phyloP scores from a whole-genome alignment of 2,113 vertebrate genomes.

The Glaucidium brasilianum region DNA sequence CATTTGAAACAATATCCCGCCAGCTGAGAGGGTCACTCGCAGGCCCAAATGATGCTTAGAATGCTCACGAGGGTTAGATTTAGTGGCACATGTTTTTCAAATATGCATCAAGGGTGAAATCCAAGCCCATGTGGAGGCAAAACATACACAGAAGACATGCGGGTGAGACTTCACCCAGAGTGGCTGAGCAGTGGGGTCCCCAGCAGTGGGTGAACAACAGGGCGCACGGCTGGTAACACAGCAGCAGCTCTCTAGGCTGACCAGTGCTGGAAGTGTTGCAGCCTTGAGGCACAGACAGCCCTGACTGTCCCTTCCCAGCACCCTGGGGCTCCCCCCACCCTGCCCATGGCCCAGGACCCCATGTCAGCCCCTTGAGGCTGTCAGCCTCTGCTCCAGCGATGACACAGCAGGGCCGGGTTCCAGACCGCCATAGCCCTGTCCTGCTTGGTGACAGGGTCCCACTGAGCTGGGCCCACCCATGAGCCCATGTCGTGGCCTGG shows the following conservation, averaged over 20 bases:
- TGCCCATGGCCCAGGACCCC: background rate
- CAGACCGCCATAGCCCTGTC: background rate
- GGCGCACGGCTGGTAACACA: accelerated
- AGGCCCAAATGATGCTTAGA: background rate
- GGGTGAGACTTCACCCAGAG: background rate
- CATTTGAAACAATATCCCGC: background rate
- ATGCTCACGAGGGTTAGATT: background rate
- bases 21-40: background rate
- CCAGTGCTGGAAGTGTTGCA: too few species aligned
- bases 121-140: background rate
- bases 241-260: background rate
- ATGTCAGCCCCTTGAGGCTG: background rate
- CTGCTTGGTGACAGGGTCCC: background rate
- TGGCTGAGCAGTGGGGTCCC: accelerated
- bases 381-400: accelerated
- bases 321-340: accelerated
- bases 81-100: background rate
- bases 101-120: background rate
- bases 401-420: accelerated
- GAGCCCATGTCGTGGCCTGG: background rate
- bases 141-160: accelerated
- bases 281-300: background rate
- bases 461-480: too few species aligned
- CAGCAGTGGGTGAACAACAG: too few species aligned
- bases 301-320: background rate